Percentiles rank a stretch among this genome's conserved stretches.
These are phyloP conservation scores for Syritta pipiens DNA, from an alignment of 2,888 invertebrate genomes.

Conservation along the genomic window DNA sequence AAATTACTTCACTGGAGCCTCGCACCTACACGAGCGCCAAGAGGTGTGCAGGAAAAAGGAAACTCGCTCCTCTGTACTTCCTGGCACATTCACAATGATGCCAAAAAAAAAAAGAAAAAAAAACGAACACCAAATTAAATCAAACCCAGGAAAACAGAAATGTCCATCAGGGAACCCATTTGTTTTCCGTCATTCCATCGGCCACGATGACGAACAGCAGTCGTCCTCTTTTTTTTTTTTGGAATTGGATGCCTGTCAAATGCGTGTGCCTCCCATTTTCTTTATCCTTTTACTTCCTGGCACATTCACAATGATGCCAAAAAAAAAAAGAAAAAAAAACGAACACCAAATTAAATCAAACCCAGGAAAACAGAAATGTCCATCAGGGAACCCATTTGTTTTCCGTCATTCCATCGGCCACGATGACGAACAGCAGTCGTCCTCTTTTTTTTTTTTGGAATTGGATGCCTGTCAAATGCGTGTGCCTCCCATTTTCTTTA, in stretches of 20 bases:
- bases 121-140: slow-evolving; percentile 7
- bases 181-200: too few species aligned
- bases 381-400: too few species aligned
- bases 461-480: slow-evolving; percentile 46
- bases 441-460: slow-evolving; percentile 13
- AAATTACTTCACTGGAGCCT: too few species aligned
- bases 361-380: slow-evolving; percentile 17
- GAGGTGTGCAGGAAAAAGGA: too few species aligned
- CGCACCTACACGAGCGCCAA: too few species aligned
- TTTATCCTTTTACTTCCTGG: not conserved
- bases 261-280: not conserved
- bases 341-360: slow-evolving; percentile 13
- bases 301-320: not conserved
- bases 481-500: not conserved
- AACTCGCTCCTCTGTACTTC: not conserved
- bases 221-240: slow-evolving; percentile 15
- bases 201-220: slow-evolving; percentile 6
- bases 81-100: not conserved
- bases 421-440: slow-evolving; percentile 9
- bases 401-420: slow-evolving; percentile 13
- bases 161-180: too few species aligned
- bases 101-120: not conserved
- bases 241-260: slow-evolving; percentile 45
- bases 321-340: not conserved
- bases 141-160: slow-evolving; percentile 15